Percentiles rank a stretch among this genome's conserved stretches.
Evolutionary conservation across 2,113 vertebrate genomes (phyloP).

Genomic region (Hymenochirus boettgeri): DNA sequence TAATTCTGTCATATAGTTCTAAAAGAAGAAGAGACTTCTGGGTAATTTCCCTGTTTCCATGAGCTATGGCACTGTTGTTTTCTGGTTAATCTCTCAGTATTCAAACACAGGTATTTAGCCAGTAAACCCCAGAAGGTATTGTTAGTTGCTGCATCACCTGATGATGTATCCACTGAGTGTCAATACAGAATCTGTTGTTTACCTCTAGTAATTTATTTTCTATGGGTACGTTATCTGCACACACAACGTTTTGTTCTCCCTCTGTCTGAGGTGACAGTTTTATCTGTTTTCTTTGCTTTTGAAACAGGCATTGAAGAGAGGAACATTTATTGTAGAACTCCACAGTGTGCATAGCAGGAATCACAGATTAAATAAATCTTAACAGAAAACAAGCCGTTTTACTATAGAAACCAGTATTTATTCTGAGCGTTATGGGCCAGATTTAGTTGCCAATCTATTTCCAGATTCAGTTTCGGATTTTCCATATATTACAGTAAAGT

Average conservation of each 20-base stretch:
- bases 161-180: conserved; percentile 1
- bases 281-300: neutral
- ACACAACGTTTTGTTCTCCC: conserved; percentile 5
- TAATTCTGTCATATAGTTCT: too few relatives aligned
- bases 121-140: too few relatives aligned
- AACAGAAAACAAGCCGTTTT: neutral
- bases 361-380: neutral
- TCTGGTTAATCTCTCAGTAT: too few relatives aligned
- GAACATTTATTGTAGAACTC: neutral
- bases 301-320: neutral
- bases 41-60: too few relatives aligned
- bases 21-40: too few relatives aligned
- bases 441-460: too few relatives aligned
- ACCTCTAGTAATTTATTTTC: conserved; percentile 19
- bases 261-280: neutral
- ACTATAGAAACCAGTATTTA: too few relatives aligned
- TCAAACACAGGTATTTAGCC: too few relatives aligned
- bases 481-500: too few relatives aligned
- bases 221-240: neutral
- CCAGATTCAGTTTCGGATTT: too few relatives aligned
- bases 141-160: neutral
- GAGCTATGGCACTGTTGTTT: too few relatives aligned
- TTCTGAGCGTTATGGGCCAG: too few relatives aligned
- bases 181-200: conserved; percentile 25
- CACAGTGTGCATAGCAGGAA: neutral